A percentile compares a stretch with the other conserved stretches of the same genome.
phyloP scores from a whole-genome alignment of 2,888 invertebrate species.

The Eupithecia vulgata region DNA sequence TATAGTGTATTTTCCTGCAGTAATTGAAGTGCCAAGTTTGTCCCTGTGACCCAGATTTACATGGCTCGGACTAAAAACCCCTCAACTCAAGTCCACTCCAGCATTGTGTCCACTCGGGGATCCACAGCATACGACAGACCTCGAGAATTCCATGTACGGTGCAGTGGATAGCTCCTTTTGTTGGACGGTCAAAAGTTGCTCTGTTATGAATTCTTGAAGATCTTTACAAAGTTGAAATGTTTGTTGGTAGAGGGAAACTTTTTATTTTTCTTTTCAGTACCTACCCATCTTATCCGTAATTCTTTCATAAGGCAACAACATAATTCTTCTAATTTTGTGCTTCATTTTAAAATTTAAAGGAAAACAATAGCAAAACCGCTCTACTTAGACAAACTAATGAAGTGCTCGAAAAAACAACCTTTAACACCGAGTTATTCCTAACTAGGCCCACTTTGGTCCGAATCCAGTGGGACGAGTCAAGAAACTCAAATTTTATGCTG shows the following conservation, averaged over 20 bases:
- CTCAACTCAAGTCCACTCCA: not conserved
- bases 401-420: too few species aligned
- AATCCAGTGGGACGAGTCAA: too few species aligned
- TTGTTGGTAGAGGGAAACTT: not conserved
- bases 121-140: not conserved
- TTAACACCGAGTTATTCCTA: too few species aligned
- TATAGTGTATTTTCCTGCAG: not conserved
- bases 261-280: not conserved
- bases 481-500: too few species aligned
- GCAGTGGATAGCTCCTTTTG: not conserved
- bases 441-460: too few species aligned
- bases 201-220: not conserved
- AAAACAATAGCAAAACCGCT: too few species aligned
- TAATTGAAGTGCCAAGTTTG: not conserved
- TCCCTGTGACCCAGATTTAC: not conserved
- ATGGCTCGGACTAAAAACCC: not conserved
- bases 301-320: too few species aligned
- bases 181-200: not conserved
- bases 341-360: too few species aligned
- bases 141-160: not conserved
- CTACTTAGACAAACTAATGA: too few species aligned
- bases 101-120: not conserved
- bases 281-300: too few species aligned
- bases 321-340: too few species aligned
- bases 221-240: not conserved